These are phyloP conservation scores for Neolamprologus caudopunctatus DNA, from an alignment of 2,113 vertebrate genomes.

Conservation along the genomic window DNA sequence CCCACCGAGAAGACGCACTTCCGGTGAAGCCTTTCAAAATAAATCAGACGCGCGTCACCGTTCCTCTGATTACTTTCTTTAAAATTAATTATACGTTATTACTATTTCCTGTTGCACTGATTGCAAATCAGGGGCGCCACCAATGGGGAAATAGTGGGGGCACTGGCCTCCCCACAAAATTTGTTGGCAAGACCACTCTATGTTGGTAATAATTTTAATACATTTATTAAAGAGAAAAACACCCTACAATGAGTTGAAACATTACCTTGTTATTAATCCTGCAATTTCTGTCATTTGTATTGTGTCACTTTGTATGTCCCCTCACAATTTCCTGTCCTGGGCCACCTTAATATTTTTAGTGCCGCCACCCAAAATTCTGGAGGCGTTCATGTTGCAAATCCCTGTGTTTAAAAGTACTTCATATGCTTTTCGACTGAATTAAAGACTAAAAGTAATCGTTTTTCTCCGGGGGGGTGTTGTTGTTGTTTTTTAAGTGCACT, in stretches of 20 bases:
- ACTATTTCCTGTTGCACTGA: neutral
- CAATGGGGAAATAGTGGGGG: neutral
- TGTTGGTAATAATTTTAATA: neutral
- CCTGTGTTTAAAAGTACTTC: neutral
- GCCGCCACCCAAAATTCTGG: neutral
- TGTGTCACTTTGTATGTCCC: neutral
- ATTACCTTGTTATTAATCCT: neutral
- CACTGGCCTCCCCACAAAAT: neutral
- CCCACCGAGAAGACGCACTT: neutral
- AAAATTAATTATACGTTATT: accelerated
- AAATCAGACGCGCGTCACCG: neutral
- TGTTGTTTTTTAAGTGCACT: neutral
- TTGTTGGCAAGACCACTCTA: neutral
- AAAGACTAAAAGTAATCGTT: neutral
- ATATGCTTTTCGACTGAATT: neutral
- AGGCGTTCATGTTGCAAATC: neutral
- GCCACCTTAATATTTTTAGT: neutral
- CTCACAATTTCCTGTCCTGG: neutral
- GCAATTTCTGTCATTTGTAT: neutral
- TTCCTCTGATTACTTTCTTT: neutral
- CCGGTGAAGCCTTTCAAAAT: neutral
- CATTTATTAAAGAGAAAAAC: accelerated
- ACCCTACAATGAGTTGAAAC: neutral
- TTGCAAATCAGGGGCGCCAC: neutral
- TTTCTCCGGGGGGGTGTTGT: accelerated